A percentile compares a stretch with the other conserved stretches of the same genome.
phyloP scores from a whole-genome alignment of 1,140 invertebrate species.

The Lordiphosa stackelbergi region DNA sequence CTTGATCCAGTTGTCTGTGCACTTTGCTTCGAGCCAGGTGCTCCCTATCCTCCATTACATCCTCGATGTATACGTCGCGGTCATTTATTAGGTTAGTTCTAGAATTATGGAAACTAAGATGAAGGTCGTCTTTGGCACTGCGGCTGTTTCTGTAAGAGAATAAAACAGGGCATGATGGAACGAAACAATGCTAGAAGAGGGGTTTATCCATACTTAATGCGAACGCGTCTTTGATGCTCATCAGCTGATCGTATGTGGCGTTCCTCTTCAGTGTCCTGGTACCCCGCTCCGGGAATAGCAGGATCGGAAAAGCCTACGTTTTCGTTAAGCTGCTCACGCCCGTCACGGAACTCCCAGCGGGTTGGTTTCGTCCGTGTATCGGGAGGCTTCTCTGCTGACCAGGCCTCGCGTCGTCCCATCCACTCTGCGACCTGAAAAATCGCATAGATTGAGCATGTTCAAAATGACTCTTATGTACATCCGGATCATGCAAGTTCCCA shows the following conservation, averaged over 20 bases:
- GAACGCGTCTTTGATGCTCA: slow-evolving; percentile 66
- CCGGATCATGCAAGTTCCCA: slow-evolving; percentile 1
- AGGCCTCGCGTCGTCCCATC: slow-evolving; percentile 85
- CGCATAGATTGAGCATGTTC: neutral
- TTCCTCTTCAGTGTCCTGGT: slow-evolving; percentile 26
- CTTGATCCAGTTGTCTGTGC: slow-evolving; percentile 67
- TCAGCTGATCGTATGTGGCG: slow-evolving; percentile 61
- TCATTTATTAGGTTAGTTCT: slow-evolving; percentile 78
- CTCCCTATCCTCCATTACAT: slow-evolving; percentile 78
- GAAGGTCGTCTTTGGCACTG: slow-evolving; percentile 71
- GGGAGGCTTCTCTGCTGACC: slow-evolving; percentile 84
- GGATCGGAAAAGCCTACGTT: slow-evolving; percentile 56
- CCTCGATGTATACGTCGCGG: slow-evolving; percentile 81
- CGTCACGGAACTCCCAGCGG: slow-evolving; percentile 84
- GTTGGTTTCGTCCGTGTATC: slow-evolving; percentile 82
- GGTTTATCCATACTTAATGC: slow-evolving; percentile 55
- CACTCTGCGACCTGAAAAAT: slow-evolving; percentile 80
- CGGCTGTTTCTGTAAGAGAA: slow-evolving; percentile 46
- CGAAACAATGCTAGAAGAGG: no score
- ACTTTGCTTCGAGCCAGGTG: slow-evolving; percentile 73
- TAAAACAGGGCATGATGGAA: neutral
- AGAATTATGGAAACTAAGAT: slow-evolving; percentile 75
- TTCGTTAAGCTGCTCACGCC: slow-evolving; percentile 78
- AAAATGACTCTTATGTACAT: neutral
- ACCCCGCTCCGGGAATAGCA: slow-evolving; percentile 14